phyloP scores from a whole-genome alignment of 2,888 invertebrate genomes.

The Trissoscelio sp. region DNA sequence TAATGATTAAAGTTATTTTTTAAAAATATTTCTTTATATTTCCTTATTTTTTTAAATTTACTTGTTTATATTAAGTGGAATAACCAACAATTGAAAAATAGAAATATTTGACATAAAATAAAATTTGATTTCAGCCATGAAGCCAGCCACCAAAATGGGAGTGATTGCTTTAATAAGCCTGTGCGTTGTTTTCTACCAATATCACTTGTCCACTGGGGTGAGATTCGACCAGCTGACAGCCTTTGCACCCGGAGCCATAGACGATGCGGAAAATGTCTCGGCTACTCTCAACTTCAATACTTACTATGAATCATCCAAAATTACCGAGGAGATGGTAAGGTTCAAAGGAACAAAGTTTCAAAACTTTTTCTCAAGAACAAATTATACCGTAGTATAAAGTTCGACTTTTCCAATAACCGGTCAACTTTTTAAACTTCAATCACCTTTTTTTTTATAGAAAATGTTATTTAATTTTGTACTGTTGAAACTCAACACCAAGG shows the following conservation, averaged over 20 bases:
- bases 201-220: slow-evolving; percentile 85
- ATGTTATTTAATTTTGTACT: slow-evolving; percentile 7
- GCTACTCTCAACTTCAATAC: slow-evolving; percentile 73
- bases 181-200: slow-evolving; percentile 87
- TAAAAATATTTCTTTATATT: no score
- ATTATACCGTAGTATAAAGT: slow-evolving; percentile 16
- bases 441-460: slow-evolving; percentile 6
- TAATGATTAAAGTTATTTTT: no score
- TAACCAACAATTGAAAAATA: no score
- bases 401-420: background rate
- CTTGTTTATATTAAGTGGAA: no score
- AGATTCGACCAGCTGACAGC: slow-evolving; percentile 78
- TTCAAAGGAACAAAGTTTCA: slow-evolving; percentile 7
- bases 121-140: no score
- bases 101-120: no score
- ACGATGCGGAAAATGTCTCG: slow-evolving; percentile 73
- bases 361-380: slow-evolving; percentile 20
- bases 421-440: background rate
- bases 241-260: slow-evolving; percentile 74
- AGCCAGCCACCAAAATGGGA: slow-evolving; percentile 87
- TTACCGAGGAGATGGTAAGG: slow-evolving; percentile 76
- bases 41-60: no score
- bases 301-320: slow-evolving; percentile 72
- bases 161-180: slow-evolving; percentile 87
- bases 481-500: no score